Evolutionary conservation across 2,797 vertebrate genomes (phyloP), one percentile per base, ranked within the genome.

Genomic region (Emydoidea blandingii): DNA sequence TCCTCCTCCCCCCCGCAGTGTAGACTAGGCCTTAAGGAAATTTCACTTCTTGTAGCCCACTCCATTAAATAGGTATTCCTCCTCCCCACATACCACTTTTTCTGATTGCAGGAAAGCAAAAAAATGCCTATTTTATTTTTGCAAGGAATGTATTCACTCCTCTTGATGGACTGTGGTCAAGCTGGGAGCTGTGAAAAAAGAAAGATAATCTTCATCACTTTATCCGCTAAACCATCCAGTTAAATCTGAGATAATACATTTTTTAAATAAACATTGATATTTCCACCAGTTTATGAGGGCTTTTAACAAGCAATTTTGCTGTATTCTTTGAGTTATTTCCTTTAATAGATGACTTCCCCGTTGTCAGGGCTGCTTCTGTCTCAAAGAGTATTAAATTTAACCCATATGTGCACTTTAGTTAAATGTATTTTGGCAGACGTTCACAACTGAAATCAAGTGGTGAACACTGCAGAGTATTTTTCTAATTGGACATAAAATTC

Each of bases 311-410:
- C 81, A 92, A 18, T 93, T 97, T 93, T 96, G 50, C 93, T 93
- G 54, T 95, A 94, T 93, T 97, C 91, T 94, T 94, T 88, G 76
- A 97, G 92, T 96, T 97, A 96, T 82, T 97, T 96, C 94, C 34
- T 81, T 82, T 94, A 95, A 93, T 90, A 95, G 90, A 96, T 91
- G 59, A 95, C 68, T 95, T 96, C 74, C 85, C 72, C 87, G 86
- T 96, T 97, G 87, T 95, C 93, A 95, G 79, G 78, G 87, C 87
- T 95, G 94, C 94, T 96, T 96, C 94, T 76, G 27, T 94, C 81
- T 97, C 49, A 15, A 76, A 96, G 74, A 8, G 16, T 91, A 92
- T 97, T 97, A 92, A 92, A 92, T 91, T 53, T 93, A 65, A 86
- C 62, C 76, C n/a, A 81, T 53, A 54, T 85, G 83, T 88, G 85